Conservation (phyloP, 2,797 vertebrate genomes). For the Nasua narica region DNA sequence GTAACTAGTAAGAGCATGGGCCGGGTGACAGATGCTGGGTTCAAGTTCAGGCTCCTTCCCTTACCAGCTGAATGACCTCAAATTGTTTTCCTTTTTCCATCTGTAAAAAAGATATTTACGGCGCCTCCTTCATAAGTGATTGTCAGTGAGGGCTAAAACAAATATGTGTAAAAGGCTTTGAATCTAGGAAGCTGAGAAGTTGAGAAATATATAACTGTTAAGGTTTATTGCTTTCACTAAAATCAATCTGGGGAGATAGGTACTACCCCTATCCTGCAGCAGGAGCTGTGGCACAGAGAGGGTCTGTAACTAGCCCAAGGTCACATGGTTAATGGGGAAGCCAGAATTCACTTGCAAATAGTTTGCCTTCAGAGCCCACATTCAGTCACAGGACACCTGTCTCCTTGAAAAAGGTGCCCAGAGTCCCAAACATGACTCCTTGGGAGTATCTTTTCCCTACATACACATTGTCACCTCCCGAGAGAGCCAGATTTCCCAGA, state of each 20-base stretch:
- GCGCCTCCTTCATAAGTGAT: neutral
- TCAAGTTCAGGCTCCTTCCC: neutral
- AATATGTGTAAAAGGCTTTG: neutral
- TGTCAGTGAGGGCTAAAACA: neutral
- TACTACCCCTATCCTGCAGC: neutral
- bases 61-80: constrained; percentile 13
- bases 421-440: neutral
- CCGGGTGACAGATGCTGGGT: neutral
- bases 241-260: neutral
- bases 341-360: neutral
- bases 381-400: neutral
- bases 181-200: neutral
- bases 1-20: neutral
- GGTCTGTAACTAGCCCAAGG: neutral
- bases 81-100: neutral
- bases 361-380: neutral
- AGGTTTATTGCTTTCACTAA: neutral
- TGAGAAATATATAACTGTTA: neutral
- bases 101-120: constrained; percentile 13
- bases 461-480: neutral
- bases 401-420: neutral
- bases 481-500: neutral
- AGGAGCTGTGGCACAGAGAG: neutral
- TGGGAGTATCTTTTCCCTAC: neutral
- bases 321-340: neutral